A percentile compares a stretch with the other conserved stretches of the same genome.
Conservation (phyloP, 2,797 vertebrate species). For the Acrossocheilus wenchowensis region DNA sequence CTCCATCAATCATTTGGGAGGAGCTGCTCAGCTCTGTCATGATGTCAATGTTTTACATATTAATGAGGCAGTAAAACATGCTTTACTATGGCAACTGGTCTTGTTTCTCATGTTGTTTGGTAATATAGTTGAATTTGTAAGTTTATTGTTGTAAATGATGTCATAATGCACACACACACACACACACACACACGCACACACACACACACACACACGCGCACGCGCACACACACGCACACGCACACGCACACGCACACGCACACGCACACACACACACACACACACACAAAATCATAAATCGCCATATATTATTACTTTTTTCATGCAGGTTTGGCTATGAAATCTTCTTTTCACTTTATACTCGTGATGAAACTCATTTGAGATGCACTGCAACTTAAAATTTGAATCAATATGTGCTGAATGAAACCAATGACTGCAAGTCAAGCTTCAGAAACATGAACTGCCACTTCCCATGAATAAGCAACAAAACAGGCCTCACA, state of each 20-base stretch:
- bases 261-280: too few species aligned
- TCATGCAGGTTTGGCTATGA: background rate
- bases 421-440: background rate
- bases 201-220: too few species aligned
- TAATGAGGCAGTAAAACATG: slow-evolving; percentile 35
- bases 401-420: background rate
- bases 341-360: background rate
- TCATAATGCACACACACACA: background rate
- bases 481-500: too few species aligned
- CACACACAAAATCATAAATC: background rate
- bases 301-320: background rate
- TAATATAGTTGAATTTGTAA: background rate
- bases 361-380: background rate
- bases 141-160: slow-evolving; percentile 6
- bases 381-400: background rate
- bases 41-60: slow-evolving; percentile 41
- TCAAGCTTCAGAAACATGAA: background rate
- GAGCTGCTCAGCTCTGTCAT: slow-evolving; percentile 9
- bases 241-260: too few species aligned
- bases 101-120: slow-evolving; percentile 11
- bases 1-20: slow-evolving; percentile 29
- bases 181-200: too few species aligned
- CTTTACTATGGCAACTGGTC: slow-evolving; percentile 9
- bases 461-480: too few species aligned
- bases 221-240: background rate